Conservation (phyloP, 2,888 invertebrate species). For the Drosophila hawaiiensis region DNA sequence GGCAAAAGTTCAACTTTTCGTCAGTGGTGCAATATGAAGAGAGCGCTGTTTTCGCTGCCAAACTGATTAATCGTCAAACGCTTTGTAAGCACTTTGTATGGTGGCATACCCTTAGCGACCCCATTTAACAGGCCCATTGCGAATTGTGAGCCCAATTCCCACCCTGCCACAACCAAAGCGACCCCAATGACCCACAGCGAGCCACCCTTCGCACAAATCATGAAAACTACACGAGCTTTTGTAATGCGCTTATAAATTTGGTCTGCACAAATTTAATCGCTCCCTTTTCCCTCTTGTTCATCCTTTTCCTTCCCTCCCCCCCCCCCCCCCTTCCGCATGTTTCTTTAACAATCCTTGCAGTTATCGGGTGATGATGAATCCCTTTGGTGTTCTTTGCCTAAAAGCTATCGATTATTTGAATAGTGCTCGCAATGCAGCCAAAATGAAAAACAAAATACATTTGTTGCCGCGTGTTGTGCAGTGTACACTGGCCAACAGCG, state of each 20-base stretch:
- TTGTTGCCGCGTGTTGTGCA: slow-evolving; percentile 39
- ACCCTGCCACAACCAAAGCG: background rate
- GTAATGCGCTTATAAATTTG: slow-evolving; percentile 80
- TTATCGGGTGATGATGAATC: slow-evolving; percentile 48
- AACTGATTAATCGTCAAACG: slow-evolving; percentile 80
- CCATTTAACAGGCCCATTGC: slow-evolving; percentile 20
- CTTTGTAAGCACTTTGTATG: slow-evolving; percentile 77
- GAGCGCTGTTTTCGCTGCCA: slow-evolving; percentile 53
- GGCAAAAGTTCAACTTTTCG: slow-evolving; percentile 28
- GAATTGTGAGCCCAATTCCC: background rate
- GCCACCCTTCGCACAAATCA: slow-evolving; percentile 61
- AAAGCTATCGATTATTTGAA: slow-evolving; percentile 77
- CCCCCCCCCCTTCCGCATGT: background rate
- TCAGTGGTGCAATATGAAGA: slow-evolving; percentile 17
- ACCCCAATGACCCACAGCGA: slow-evolving; percentile 24
- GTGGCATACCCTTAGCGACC: slow-evolving; percentile 37
- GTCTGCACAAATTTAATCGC: slow-evolving; percentile 71
- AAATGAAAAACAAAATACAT: slow-evolving; percentile 47
- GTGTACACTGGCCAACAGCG: slow-evolving; percentile 11
- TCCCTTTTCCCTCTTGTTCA: slow-evolving; percentile 1
- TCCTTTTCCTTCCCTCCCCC: too few species aligned
- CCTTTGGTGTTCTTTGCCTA: slow-evolving; percentile 56
- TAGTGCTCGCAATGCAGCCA: slow-evolving; percentile 62
- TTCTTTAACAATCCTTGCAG: slow-evolving; percentile 23
- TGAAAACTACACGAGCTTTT: slow-evolving; percentile 66